phyloP scores from a whole-genome alignment of 2,113 vertebrate genomes.

The Bubo blakistoni region DNA sequence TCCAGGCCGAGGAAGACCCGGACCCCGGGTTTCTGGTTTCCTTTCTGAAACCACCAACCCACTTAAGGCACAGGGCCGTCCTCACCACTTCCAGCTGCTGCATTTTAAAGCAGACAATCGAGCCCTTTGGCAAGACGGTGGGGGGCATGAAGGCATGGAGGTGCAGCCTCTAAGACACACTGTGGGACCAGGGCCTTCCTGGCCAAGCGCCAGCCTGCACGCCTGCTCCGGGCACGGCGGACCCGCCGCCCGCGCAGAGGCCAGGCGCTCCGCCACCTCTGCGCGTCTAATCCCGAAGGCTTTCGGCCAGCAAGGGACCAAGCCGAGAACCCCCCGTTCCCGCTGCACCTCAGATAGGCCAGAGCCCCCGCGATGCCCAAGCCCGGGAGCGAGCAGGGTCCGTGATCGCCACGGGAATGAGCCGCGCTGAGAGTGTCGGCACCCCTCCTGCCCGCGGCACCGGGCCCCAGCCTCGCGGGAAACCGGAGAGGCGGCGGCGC shows the following conservation, averaged over 20 bases:
- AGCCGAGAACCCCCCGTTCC: no score
- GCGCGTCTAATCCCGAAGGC: accelerated
- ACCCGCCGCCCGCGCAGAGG: not conserved
- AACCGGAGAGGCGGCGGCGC: not conserved
- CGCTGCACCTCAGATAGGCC: not conserved
- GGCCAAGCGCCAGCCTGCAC: not conserved
- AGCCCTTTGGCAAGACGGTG: not conserved
- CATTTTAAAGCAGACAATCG: not conserved
- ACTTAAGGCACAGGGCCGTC: not conserved
- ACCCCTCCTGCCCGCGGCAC: accelerated
- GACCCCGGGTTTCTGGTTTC: accelerated
- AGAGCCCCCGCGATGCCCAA: no score
- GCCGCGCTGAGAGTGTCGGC: no score
- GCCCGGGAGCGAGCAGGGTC: not conserved
- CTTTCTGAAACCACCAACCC: not conserved
- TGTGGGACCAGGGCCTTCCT: no score
- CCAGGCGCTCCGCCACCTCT: not conserved
- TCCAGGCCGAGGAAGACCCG: not conserved
- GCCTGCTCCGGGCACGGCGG: no score
- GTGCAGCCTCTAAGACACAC: no score
- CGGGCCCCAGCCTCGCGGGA: accelerated
- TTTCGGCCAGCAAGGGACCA: not conserved
- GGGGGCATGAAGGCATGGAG: no score
- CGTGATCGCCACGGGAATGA: accelerated
- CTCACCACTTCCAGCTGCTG: not conserved